Percentiles rank a stretch among this genome's conserved stretches.
Evolutionary conservation across 2,797 vertebrate species (phyloP).

Genomic region (Pteropus rufus): DNA sequence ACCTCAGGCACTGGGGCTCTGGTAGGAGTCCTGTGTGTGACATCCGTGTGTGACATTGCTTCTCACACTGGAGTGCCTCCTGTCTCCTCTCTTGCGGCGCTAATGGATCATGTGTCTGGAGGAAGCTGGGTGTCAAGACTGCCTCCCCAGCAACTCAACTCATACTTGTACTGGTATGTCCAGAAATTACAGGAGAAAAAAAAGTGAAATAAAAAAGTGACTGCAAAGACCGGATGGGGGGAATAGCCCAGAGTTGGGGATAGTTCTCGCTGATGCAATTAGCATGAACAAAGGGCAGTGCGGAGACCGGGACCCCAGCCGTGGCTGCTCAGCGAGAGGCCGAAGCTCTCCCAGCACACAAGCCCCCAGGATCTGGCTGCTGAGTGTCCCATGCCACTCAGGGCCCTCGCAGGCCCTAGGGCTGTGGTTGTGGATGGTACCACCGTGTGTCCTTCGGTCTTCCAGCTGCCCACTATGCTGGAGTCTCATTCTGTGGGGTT

Average conservation of each 20-base stretch:
- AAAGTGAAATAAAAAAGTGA: conserved; percentile 41
- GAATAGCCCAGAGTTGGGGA: not conserved
- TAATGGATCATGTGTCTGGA: not conserved
- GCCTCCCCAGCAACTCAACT: not conserved
- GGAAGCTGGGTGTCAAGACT: not conserved
- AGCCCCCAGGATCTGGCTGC: not conserved
- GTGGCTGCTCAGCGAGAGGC: not conserved
- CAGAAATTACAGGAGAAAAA: conserved; percentile 42
- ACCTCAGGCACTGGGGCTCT: not conserved
- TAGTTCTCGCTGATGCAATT: not conserved
- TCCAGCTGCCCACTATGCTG: not conserved
- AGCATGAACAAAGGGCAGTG: not conserved
- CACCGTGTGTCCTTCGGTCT: not conserved
- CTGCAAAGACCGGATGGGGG: conserved; percentile 30
- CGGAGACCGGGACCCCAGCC: not conserved
- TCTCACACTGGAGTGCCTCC: not conserved
- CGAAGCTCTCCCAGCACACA: not conserved
- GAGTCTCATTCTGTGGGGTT: not conserved
- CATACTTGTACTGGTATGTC: not conserved
- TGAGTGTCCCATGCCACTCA: not conserved
- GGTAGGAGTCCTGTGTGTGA: not conserved
- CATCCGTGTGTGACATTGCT: not conserved
- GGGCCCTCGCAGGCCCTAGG: not conserved
- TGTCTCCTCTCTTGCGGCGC: not conserved
- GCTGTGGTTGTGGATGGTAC: not conserved